Base-by-base conservation (phyloP, 2,888 invertebrate species). In the Phaedon cochleariae region DNA sequence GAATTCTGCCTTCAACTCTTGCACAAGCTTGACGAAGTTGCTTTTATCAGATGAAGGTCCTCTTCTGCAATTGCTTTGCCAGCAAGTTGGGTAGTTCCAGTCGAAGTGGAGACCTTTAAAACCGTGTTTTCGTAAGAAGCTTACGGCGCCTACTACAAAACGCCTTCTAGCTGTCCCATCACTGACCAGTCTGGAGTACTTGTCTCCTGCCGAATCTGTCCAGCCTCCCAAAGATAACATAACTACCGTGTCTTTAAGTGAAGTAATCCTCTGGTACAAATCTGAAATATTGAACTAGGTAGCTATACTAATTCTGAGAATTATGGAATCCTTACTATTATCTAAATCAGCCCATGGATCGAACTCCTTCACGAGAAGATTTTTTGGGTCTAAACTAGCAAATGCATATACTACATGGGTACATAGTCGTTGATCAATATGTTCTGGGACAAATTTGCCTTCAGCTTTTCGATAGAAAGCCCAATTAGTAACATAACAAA, bases 81-180 rank as follows among this genome's bases (percentile, higher is more conserved):
- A 95, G 77, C 95, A 96, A 67, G 92, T 92, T 0, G 97, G 97
- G 80, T 97, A 97, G 79, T 96, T 95, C 97, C 97, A 97, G 77
- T 97, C 97, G 21, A 97, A 81, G 76, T 96, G 96, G 0, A 97
- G 84, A 3, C 97, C 97, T 69, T 91, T 89, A 79, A 97, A 97
- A 46, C 90, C 90, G 77, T 95, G 87, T 69, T 87, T 87, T 15
- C 88, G 86, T 34, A 96, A 81, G 80, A 94, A 95, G 18, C 88
- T 86, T 1, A 93, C 87, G 0, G 89, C 86, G 61, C 90, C 89
- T 1, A 89, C 84, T 1, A 91, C 89, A 77, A 95, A 95, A 54
- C 89, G 89, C 29, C 89, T 84, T 12, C 94, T 87, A 4, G 89
- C 86, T 0, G 87, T 85, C 4, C 87, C 86, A 65, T 90, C 89